These are phyloP conservation scores for Trachelus iudaicus DNA, from an alignment of 2,888 invertebrate genomes.

Conservation along the genomic window DNA sequence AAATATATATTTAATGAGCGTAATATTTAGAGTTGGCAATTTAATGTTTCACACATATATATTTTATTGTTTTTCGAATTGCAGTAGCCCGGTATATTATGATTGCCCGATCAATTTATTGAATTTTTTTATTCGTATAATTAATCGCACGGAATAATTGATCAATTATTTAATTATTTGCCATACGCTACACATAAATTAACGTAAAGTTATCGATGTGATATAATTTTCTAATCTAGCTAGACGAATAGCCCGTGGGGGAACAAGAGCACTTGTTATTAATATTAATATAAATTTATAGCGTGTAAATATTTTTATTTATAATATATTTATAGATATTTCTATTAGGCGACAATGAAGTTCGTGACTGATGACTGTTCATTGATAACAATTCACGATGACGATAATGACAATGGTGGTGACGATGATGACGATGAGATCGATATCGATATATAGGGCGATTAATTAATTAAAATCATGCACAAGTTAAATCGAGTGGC, in stretches of 20 bases:
- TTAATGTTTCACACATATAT: not conserved
- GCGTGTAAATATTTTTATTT: not conserved
- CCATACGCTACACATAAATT: not conserved
- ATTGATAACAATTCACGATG: not conserved
- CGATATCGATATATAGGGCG: not conserved
- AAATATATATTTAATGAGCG: not conserved
- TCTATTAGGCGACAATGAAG: not conserved
- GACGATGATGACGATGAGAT: not conserved
- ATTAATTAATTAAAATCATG: not conserved
- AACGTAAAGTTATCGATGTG: not conserved
- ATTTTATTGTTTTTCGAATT: not conserved
- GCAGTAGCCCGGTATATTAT: not conserved
- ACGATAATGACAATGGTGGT: too few relatives aligned
- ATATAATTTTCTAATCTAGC: not conserved
- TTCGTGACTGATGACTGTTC: not conserved
- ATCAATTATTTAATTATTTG: not conserved
- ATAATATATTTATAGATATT: not conserved
- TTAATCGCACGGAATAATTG: not conserved
- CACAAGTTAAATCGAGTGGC: not conserved
- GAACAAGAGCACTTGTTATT: not conserved
- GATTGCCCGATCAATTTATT: not conserved
- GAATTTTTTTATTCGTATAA: not conserved
- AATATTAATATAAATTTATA: not conserved
- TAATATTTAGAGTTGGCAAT: not conserved
- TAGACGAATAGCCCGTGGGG: not conserved